These are phyloP conservation scores for Dascillus cervinus DNA, from an alignment of 2,888 invertebrate species.

Conservation along the genomic window DNA sequence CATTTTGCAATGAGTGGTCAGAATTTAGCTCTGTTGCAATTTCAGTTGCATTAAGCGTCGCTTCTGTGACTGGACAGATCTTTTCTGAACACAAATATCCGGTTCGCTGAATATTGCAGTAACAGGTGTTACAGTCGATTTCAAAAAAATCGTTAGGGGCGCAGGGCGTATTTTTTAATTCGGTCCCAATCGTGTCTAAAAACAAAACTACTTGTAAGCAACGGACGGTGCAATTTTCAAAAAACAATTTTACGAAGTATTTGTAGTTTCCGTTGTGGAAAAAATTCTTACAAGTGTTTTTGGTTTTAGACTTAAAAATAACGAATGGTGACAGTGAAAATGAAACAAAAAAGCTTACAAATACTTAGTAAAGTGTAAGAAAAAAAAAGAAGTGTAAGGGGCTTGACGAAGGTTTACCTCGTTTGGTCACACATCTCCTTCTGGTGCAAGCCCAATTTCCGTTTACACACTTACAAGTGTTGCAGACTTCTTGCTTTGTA, in stretches of 20 bases:
- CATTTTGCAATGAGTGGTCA: too few relatives aligned
- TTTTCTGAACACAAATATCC: conserved; percentile 49
- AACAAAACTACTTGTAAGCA: too few relatives aligned
- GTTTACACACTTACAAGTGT: conserved; percentile 26
- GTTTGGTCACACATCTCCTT: conserved; percentile 37
- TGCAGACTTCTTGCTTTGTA: conserved; percentile 20
- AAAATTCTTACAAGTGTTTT: conserved; percentile 14
- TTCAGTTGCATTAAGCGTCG: conserved; percentile 5
- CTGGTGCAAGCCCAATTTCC: conserved; percentile 45
- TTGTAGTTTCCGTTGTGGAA: conserved; percentile 11
- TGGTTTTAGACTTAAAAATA: conserved; percentile 1
- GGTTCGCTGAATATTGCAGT: conserved; percentile 48
- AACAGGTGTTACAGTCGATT: conserved; percentile 52
- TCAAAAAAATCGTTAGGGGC: conserved; percentile 48
- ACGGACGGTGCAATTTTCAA: background rate
- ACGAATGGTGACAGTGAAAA: conserved; percentile 6
- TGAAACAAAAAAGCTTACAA: conserved; percentile 17
- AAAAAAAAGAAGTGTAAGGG: conserved; percentile 2
- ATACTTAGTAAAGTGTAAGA: conserved; percentile 18
- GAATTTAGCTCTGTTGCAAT: too few relatives aligned
- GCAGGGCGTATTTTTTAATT: conserved; percentile 40
- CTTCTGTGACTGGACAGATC: conserved; percentile 37
- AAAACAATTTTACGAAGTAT: conserved; percentile 14
- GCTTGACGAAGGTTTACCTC: conserved; percentile 9
- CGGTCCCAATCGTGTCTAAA: conserved; percentile 19